These are phyloP conservation scores for Melanerpes aurifrons DNA, from an alignment of 2,113 vertebrate species.

Conservation along the genomic window DNA sequence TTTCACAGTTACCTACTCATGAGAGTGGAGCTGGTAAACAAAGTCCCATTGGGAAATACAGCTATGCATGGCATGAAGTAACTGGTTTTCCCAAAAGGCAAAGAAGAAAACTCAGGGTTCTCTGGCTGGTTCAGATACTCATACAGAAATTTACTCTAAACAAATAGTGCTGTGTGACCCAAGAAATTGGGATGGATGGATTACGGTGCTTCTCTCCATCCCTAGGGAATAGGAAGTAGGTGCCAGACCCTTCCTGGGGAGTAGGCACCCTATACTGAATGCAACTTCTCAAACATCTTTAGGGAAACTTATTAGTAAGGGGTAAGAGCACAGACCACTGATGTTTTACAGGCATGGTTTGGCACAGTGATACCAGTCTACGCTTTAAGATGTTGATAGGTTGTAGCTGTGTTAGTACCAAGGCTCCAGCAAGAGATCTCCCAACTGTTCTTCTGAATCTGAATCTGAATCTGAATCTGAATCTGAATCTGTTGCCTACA, in stretches of 20 bases:
- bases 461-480: no score
- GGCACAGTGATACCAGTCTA: neutral
- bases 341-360: neutral
- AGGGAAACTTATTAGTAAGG: neutral
- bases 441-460: neutral
- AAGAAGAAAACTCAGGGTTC: neutral
- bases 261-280: neutral
- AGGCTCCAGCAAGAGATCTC: neutral
- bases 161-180: neutral
- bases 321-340: neutral
- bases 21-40: neutral
- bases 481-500: neutral
- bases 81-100: neutral
- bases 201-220: neutral
- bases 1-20: neutral
- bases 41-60: neutral
- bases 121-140: neutral
- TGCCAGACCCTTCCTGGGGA: neutral
- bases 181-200: neutral
- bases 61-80: neutral
- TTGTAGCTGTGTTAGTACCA: neutral
- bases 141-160: neutral
- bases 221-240: neutral
- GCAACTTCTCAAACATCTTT: neutral
- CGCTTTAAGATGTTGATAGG: neutral